These are phyloP conservation scores for Piprites chloris DNA, from an alignment of 2,113 vertebrate species.

Conservation along the genomic window DNA sequence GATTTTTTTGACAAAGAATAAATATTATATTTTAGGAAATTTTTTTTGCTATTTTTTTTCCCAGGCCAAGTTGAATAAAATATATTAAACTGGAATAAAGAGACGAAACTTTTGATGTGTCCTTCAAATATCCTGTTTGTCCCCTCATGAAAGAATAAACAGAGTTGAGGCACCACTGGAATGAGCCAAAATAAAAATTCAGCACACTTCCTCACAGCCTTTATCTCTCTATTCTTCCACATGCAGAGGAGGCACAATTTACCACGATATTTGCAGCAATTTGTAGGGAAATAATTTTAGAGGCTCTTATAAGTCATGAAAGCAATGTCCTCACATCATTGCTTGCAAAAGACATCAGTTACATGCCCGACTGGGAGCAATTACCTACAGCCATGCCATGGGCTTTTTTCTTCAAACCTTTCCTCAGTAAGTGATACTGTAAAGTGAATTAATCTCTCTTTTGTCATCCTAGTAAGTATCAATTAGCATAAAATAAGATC, in stretches of 20 bases:
- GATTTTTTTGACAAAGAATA: background rate
- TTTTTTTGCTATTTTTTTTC: background rate
- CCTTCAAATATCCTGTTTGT: background rate
- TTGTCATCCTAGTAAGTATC: slow-evolving; percentile 3
- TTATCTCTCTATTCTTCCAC: background rate
- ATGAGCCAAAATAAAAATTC: slow-evolving; percentile 14
- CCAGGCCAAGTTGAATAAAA: background rate
- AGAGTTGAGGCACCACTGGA: background rate
- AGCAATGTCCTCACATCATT: background rate
- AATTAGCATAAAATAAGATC: slow-evolving; percentile 17
- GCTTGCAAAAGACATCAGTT: background rate
- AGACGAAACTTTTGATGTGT: background rate
- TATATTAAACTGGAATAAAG: background rate
- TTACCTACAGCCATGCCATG: background rate
- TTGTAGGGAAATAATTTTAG: slow-evolving; percentile 11
- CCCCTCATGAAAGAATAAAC: background rate
- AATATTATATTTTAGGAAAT: background rate
- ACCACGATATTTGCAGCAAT: background rate
- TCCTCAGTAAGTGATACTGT: background rate
- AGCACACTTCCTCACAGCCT: background rate
- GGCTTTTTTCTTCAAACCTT: background rate
- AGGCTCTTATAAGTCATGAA: background rate
- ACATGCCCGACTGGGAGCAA: background rate
- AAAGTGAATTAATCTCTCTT: slow-evolving; percentile 17
- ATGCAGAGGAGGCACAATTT: background rate